phyloP scores from a whole-genome alignment of 1,140 invertebrate genomes.

The Helicoverpa armigera region DNA sequence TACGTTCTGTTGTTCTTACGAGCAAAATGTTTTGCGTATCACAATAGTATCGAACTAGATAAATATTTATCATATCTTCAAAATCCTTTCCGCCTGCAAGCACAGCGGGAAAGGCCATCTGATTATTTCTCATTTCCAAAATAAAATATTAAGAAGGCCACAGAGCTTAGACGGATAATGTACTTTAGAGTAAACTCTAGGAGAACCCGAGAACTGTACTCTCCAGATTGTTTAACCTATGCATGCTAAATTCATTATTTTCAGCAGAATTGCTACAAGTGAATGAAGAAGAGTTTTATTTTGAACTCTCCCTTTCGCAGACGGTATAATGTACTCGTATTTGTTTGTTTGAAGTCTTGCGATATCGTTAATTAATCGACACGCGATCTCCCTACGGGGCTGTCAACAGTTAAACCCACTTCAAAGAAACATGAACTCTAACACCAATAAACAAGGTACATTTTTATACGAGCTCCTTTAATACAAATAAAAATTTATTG shows the following conservation, averaged over 20 bases:
- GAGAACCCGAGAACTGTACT: not conserved
- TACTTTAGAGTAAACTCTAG: no score
- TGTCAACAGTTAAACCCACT: not conserved
- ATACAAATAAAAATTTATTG: not conserved
- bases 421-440: not conserved
- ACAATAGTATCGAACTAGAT: not conserved
- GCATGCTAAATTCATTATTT: no score
- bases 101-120: no score
- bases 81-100: no score
- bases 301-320: no score
- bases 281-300: no score
- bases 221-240: no score
- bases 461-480: not conserved
- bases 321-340: not conserved
- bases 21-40: not conserved
- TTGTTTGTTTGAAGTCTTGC: not conserved
- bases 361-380: conserved; percentile 26
- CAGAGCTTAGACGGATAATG: no score
- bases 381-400: not conserved
- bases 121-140: no score
- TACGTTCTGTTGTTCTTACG: not conserved
- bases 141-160: no score
- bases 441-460: not conserved
- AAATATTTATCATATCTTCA: no score
- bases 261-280: no score